phyloP scores from a whole-genome alignment of 2,888 invertebrate genomes.

The Spilosoma lubricipeda region DNA sequence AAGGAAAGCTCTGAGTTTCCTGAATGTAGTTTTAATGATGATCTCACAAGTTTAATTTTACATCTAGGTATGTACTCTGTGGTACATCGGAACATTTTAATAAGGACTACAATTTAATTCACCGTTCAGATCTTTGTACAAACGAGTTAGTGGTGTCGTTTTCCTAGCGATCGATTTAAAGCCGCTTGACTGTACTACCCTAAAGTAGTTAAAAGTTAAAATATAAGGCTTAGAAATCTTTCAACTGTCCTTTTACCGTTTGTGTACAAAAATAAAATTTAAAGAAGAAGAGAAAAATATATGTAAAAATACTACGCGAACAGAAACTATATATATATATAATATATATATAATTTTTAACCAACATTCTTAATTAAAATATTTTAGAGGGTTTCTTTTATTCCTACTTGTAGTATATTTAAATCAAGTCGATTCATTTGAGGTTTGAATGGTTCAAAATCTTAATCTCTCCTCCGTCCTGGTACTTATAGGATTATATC shows the following conservation, averaged over 20 bases:
- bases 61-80: neutral
- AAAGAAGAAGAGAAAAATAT: too few relatives aligned
- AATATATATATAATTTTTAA: neutral
- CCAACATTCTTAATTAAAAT: neutral
- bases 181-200: neutral
- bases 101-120: neutral
- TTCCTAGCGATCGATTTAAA: neutral
- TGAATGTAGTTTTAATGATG: constrained; percentile 38
- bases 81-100: neutral
- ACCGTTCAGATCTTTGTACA: neutral
- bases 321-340: too few relatives aligned
- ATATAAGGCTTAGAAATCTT: neutral
- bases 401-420: too few relatives aligned
- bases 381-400: neutral
- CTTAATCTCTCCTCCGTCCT: neutral
- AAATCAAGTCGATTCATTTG: neutral
- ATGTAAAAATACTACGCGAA: too few relatives aligned
- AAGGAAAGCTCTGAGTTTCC: constrained; percentile 31
- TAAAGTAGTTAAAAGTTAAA: neutral
- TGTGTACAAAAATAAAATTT: too few relatives aligned
- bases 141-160: neutral
- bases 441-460: neutral
- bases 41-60: constrained; percentile 29
- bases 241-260: neutral
- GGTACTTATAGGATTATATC: neutral